These are phyloP conservation scores for Chelidonichthys spinosus DNA, from an alignment of 2,797 vertebrate species.

Conservation along the genomic window DNA sequence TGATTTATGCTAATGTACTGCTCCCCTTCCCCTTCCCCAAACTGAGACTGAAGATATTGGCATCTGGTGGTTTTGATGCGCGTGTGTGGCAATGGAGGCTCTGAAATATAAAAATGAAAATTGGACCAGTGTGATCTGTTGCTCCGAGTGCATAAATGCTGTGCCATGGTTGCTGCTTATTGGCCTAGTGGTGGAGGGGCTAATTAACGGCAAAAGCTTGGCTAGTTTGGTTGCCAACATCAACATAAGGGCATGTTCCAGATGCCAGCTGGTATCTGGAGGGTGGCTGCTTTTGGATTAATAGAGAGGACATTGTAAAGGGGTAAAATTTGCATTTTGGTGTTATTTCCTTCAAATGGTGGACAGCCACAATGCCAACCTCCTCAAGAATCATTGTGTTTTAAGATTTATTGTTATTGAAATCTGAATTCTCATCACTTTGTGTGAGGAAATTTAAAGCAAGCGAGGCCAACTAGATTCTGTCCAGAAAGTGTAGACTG, in stretches of 20 bases:
- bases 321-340: slow-evolving; percentile 33
- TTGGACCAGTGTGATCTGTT: slow-evolving; percentile 58
- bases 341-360: slow-evolving; percentile 7
- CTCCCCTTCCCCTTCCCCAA: slow-evolving; percentile 41
- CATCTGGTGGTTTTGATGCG: slow-evolving; percentile 52
- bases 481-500: no score
- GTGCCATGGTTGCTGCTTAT: slow-evolving; percentile 46
- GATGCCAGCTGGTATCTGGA: slow-evolving; percentile 70
- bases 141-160: slow-evolving; percentile 50
- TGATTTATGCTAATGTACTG: slow-evolving; percentile 73
- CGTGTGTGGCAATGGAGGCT: slow-evolving; percentile 35
- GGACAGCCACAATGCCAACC: slow-evolving; percentile 21
- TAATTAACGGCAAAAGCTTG: slow-evolving; percentile 67
- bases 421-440: no score
- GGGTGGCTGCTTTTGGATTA: slow-evolving; percentile 68
- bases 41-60: slow-evolving; percentile 56
- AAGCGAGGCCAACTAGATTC: no score
- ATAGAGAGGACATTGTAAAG: slow-evolving; percentile 45
- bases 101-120: slow-evolving; percentile 54
- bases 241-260: slow-evolving; percentile 67
- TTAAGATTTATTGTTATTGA: no score
- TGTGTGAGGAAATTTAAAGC: no score
- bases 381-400: background rate
- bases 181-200: slow-evolving; percentile 59
- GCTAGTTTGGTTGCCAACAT: slow-evolving; percentile 56